Base-by-base conservation (phyloP, 2,113 vertebrate species). In the Numenius arquata region DNA sequence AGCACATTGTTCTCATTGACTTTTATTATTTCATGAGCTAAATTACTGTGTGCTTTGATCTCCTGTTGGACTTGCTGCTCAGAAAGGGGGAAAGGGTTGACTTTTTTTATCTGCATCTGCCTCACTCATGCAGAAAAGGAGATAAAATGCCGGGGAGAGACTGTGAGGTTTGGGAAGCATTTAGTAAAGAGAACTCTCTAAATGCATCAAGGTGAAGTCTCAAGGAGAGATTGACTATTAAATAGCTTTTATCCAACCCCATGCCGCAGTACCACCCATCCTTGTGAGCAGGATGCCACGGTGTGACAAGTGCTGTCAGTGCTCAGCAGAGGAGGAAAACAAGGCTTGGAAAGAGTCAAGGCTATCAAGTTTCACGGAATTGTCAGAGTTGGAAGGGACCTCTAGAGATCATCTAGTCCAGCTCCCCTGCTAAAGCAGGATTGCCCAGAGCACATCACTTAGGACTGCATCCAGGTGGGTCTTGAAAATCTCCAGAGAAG, bases 21-120 rank as follows among this genome's bases (percentile, higher is more conserved):
- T 90, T 94, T 93, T 93, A 94, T 87, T 90, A 89, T 94, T 72
- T 73, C n/a, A 45, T 19, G 58, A 77, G 25, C 70, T 94, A 84
- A 87, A 90, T 76, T 67, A 73, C 77, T 32, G 8, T 19, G 56
- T 3, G 40, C 90, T 96, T 96, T 94, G 90, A 96, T 97, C 85
- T 96, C 9, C 56, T 79, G 56, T 58, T 0, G 2, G 83, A 74
- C 76, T 84, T 18, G 1, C n/a, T 90, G 52, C 66, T 81, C 43
- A 26, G 76, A 88, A 89, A 88, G 19, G 4, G 58, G 43, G 36
- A 7, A 11, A 88, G 88, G 26, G 52, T 47, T 88, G 75, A 30
- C 40, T 63, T 56, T 48, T 15, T 25, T 38, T 27, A 65, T 77
- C 83, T 68, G 14, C 14, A n/a, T 75, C 59, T 90, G 66, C n/a